Conservation (phyloP, 2,113 vertebrate species). For the Phycodurus eques region DNA sequence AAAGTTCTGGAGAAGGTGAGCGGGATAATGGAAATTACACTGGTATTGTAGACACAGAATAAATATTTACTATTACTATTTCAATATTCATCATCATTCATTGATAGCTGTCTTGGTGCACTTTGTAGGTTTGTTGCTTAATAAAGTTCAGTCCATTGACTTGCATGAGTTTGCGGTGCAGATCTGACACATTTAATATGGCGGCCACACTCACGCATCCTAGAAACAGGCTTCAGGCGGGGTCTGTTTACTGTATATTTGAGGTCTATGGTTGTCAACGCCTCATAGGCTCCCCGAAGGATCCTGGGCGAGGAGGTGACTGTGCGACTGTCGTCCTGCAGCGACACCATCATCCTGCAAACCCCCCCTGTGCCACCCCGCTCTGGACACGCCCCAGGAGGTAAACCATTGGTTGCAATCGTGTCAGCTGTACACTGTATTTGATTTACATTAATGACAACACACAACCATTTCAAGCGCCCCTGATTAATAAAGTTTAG, state of each 20-base stretch:
- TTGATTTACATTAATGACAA: no score
- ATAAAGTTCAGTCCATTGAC: neutral
- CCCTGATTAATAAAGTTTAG: neutral
- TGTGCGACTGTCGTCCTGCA: conserved; percentile 84
- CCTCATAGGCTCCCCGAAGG: conserved; percentile 78
- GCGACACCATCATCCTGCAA: conserved; percentile 83
- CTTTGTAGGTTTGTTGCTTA: neutral
- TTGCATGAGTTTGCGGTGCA: neutral
- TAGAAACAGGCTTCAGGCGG: neutral
- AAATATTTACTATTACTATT: neutral
- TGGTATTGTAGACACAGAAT: neutral
- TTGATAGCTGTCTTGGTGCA: neutral
- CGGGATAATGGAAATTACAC: neutral
- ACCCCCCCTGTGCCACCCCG: conserved; percentile 76
- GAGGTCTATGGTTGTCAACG: neutral
- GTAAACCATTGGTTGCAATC: conserved; percentile 18
- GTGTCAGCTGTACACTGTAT: neutral
- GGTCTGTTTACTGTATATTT: neutral
- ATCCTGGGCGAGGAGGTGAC: conserved; percentile 88
- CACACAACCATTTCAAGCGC: neutral
- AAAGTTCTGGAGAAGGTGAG: conserved; percentile 88
- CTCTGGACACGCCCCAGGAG: conserved; percentile 37
- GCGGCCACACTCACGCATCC: neutral
- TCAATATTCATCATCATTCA: neutral
- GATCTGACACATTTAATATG: neutral